These are phyloP conservation scores for Synanthedon formicaeformis DNA, from an alignment of 2,888 invertebrate species.

Conservation along the genomic window DNA sequence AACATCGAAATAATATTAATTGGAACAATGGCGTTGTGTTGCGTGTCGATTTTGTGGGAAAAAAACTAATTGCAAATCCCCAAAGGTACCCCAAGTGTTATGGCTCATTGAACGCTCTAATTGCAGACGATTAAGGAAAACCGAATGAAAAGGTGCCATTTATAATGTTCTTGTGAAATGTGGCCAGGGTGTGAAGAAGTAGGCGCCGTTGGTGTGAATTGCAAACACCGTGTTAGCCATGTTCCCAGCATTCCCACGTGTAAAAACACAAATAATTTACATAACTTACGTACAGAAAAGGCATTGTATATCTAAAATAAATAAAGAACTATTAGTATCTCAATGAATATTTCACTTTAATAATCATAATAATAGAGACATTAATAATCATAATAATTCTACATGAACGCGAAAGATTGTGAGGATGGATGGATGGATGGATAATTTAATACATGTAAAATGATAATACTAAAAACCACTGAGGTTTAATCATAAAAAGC, in stretches of 20 bases:
- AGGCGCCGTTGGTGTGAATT: constrained; percentile 36
- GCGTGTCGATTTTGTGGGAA: background rate
- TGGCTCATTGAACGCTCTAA: background rate
- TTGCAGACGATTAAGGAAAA: constrained; percentile 3
- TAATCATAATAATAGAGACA: too few relatives aligned
- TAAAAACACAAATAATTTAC: constrained; percentile 15
- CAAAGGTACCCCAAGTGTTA: background rate
- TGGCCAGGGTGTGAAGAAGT: constrained; percentile 30
- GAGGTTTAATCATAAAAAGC: too few relatives aligned
- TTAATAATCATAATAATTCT: too few relatives aligned
- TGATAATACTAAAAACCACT: too few relatives aligned
- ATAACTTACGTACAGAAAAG: too few relatives aligned
- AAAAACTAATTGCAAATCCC: background rate
- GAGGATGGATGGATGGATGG: too few relatives aligned
- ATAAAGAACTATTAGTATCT: constrained; percentile 10
- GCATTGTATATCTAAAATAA: constrained; percentile 16
- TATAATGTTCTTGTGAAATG: constrained; percentile 25
- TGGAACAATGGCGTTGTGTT: background rate
- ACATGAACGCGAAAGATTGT: too few relatives aligned
- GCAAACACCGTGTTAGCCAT: constrained; percentile 24
- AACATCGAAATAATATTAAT: background rate
- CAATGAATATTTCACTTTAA: too few relatives aligned
- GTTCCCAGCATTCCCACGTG: constrained; percentile 10
- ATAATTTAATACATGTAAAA: too few relatives aligned
- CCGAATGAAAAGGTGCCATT: constrained; percentile 13